A percentile compares a stretch with the other conserved stretches of the same genome.
phyloP scores from a whole-genome alignment of 2,888 invertebrate species.

The Euspilapteryx auroguttella region DNA sequence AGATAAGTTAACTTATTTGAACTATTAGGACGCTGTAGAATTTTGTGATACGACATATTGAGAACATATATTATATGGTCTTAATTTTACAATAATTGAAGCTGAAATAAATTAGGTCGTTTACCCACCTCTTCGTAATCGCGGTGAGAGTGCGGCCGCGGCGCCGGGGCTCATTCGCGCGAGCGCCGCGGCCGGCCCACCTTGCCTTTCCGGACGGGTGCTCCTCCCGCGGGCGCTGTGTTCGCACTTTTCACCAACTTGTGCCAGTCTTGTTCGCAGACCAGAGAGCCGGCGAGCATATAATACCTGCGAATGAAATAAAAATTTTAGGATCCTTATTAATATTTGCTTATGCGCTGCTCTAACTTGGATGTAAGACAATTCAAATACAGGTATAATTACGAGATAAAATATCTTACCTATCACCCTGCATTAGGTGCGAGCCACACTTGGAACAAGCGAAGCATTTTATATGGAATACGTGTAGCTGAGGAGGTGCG shows the following conservation, averaged over 20 bases:
- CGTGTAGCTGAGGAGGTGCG: slow-evolving; percentile 65
- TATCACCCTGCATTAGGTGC: slow-evolving; percentile 88
- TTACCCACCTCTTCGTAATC: slow-evolving; percentile 48
- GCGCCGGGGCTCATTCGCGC: slow-evolving; percentile 74
- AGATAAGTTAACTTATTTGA: no score
- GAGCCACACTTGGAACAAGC: slow-evolving; percentile 91
- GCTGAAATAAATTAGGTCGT: no score
- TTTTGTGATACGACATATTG: no score
- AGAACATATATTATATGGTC: no score
- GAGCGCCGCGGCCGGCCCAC: slow-evolving; percentile 86
- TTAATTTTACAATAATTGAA: no score
- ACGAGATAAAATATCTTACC: no score
- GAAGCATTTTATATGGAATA: slow-evolving; percentile 96
- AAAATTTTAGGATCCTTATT: no score
- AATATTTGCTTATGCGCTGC: no score
- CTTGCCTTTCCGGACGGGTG: slow-evolving; percentile 85
- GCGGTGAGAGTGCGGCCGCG: slow-evolving; percentile 26
- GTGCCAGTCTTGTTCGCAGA: slow-evolving; percentile 96
- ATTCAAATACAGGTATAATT: no score
- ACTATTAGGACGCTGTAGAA: no score
- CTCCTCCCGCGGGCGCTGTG: slow-evolving; percentile 61
- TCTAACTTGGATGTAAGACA: no score
- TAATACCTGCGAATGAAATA: slow-evolving; percentile 67
- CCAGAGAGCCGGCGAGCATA: slow-evolving; percentile 85
- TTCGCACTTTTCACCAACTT: slow-evolving; percentile 82